Percentiles rank a stretch among this genome's conserved stretches.
Evolutionary conservation across 2,888 invertebrate genomes (phyloP).

Genomic region (Notodonta dromedarius): DNA sequence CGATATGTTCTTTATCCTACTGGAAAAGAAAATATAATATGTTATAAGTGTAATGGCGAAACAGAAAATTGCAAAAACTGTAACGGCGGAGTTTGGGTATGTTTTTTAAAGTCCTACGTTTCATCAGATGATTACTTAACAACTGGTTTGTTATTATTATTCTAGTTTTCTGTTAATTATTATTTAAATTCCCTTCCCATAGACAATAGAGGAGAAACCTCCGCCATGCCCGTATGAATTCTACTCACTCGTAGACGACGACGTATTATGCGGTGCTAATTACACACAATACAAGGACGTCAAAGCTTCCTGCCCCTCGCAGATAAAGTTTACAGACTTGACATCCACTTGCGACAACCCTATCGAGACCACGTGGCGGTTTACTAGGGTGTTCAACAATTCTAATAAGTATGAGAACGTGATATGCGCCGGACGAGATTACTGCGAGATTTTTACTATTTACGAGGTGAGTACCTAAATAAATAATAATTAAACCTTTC

Average conservation of each 20-base stretch:
- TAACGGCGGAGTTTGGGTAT: conserved; percentile 61
- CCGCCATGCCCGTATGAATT: conserved; percentile 64
- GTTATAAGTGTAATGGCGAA: conserved; percentile 55
- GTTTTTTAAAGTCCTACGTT: conserved; percentile 9
- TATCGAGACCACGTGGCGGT: conserved; percentile 53
- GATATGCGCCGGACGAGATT: conserved; percentile 54
- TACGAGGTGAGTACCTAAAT: conserved; percentile 50
- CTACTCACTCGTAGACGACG: conserved; percentile 44
- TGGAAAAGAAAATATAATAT: conserved; percentile 40
- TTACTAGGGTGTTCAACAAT: conserved; percentile 41
- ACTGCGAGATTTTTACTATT: conserved; percentile 56
- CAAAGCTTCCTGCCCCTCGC: conserved; percentile 37
- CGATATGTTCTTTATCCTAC: conserved; percentile 41
- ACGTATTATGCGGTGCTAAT: conserved; percentile 48
- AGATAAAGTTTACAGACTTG: conserved; percentile 45
- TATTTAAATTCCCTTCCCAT: conserved; percentile 22
- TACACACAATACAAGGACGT: conserved; percentile 34
- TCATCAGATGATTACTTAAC: too few species aligned
- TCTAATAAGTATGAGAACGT: conserved; percentile 35
- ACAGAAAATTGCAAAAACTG: conserved; percentile 41
- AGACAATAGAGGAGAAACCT: conserved; percentile 59
- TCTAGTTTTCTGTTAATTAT: not conserved
- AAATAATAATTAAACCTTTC: too few species aligned
- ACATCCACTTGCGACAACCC: conserved; percentile 57
- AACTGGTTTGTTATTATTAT: too few species aligned